Conservation (phyloP, 2,113 vertebrate genomes). For the Todiramphus saurophagus region DNA sequence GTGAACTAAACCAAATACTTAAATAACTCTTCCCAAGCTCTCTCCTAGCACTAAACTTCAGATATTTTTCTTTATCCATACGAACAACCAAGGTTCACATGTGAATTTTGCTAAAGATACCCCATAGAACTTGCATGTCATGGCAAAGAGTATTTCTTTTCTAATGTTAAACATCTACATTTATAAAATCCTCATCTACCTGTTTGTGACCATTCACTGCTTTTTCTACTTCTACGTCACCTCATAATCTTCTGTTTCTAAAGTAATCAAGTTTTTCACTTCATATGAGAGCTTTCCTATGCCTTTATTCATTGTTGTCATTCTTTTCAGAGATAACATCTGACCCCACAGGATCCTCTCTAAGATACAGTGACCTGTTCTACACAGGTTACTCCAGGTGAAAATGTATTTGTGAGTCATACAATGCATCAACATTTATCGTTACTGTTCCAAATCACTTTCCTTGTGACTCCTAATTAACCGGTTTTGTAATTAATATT, state of each 20-base stretch:
- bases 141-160: neutral
- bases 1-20: neutral
- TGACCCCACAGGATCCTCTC: neutral
- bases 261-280: neutral
- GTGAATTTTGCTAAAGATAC: neutral
- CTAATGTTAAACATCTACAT: neutral
- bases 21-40: neutral
- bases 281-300: neutral
- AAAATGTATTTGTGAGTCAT: neutral
- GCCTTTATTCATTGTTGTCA: neutral
- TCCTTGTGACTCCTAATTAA: neutral
- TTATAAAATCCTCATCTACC: neutral
- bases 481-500: neutral
- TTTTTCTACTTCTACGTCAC: neutral
- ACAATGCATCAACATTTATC: neutral
- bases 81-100: neutral
- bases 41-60: neutral
- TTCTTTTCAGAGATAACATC: neutral
- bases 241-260: neutral
- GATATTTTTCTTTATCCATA: neutral
- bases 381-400: neutral
- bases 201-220: neutral
- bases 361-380: neutral
- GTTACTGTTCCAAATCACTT: neutral
- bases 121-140: neutral